These are phyloP conservation scores for Calcarius lapponicus DNA, from an alignment of 2,797 vertebrate species.

Conservation along the genomic window DNA sequence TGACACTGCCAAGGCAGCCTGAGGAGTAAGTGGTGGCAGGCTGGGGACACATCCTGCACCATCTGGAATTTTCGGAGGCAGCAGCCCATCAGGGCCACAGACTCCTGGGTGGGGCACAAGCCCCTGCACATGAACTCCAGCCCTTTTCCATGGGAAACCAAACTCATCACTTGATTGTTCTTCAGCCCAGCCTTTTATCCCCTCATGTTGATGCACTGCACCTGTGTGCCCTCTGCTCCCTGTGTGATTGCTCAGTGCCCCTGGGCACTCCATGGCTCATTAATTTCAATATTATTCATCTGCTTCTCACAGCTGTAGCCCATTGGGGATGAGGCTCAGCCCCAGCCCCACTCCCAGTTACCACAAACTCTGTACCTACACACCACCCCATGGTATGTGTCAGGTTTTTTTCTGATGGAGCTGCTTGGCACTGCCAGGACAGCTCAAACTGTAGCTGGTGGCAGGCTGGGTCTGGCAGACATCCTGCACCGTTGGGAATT, in stretches of 20 bases:
- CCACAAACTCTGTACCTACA: neutral
- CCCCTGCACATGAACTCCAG: too few relatives aligned
- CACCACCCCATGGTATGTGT: neutral
- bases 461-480: too few relatives aligned
- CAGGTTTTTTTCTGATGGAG: neutral
- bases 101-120: too few relatives aligned
- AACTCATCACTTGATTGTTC: accelerated
- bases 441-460: neutral
- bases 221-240: neutral
- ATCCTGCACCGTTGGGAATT: neutral
- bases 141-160: too few relatives aligned
- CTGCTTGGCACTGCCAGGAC: neutral
- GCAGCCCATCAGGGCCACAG: too few relatives aligned
- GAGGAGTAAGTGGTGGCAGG: too few relatives aligned
- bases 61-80: too few relatives aligned
- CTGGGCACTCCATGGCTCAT: neutral
- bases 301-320: neutral
- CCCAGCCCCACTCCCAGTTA: neutral
- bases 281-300: neutral
- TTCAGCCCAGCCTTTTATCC: neutral
- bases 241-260: neutral
- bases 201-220: too few relatives aligned
- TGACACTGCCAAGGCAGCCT: too few relatives aligned
- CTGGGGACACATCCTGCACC: too few relatives aligned
- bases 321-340: neutral